Evolutionary conservation across 2,113 vertebrate genomes (phyloP), one percentile per base, ranked within the genome.

Genomic region (Pimephales promelas): DNA sequence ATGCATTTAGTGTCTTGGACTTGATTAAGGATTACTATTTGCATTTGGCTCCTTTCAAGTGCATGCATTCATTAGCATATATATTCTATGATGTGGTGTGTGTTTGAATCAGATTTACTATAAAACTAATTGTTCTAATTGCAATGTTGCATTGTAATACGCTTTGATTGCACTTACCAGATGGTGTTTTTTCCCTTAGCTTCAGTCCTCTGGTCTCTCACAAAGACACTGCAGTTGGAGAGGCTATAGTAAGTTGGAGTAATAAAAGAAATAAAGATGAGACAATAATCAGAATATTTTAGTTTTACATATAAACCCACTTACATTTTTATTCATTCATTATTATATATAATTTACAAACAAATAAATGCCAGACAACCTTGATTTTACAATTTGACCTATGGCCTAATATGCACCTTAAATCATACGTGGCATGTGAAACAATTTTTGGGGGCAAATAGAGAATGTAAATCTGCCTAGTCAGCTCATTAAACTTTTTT

Each of bases 81-180:
- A 56, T 70, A 81, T 26, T 81, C 71, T 24, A 56, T 56, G 79
- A 70, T 77, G 64, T 70, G 22, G 71, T 68, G n/a, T 6, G 24
- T 79, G n/a, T 77, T 26, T 43, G 26, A 28, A 70, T 62, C 56
- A 70, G 24, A 66, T 82, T 78, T 73, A 54, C 56, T 56, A 56
- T 57, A 70, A 68, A 71, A 71, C 56, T 80, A 84, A 47, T 70
- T 73, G 34, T 62, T 74, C 34, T 54, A 82, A 81, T 81, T 81
- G 56, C 11, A 70, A 70, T 70, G 62, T 81, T 81, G 79, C 52
- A 71, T 52, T 43, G 54, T 31, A 40, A 45, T 73, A 70, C 28
- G 73, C 45, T 20, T 40, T 64, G 54, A 52, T 72, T 75, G 83
- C 71, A 78, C 89, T 85, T 85, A 89, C 88, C 87, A 86, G 57